phyloP scores from a whole-genome alignment of 2,113 vertebrate species.

The Psettodes erumei region DNA sequence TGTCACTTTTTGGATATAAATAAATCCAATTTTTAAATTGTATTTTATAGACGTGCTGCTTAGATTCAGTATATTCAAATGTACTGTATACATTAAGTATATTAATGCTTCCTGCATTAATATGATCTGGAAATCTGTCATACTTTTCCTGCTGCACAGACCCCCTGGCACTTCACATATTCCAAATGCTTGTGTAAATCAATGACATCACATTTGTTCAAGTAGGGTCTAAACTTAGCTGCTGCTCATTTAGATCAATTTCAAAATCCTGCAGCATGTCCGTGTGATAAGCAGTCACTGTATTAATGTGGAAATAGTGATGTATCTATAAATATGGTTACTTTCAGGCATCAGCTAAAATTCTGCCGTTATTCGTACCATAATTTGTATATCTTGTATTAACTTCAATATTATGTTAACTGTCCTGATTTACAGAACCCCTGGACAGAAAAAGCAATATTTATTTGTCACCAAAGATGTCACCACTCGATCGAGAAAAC shows the following conservation, averaged over 20 bases:
- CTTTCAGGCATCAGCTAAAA: background rate
- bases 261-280: background rate
- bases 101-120: too few species aligned
- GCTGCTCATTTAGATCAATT: background rate
- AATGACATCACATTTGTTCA: background rate
- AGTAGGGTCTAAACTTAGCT: background rate
- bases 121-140: background rate
- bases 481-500: slow-evolving; percentile 27
- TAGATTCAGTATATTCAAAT: background rate
- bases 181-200: background rate
- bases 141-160: too few species aligned
- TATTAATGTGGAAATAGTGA: background rate
- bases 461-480: slow-evolving; percentile 46
- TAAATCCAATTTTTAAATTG: background rate
- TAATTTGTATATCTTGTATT: background rate
- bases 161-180: too few species aligned
- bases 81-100: too few species aligned
- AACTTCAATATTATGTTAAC: background rate
- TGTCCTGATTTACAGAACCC: slow-evolving; percentile 19
- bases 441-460: slow-evolving; percentile 23
- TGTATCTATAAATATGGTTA: background rate
- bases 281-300: background rate
- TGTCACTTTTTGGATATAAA: background rate
- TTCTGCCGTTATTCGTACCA: background rate
- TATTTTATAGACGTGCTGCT: background rate